Evolutionary conservation across 2,797 vertebrate species (phyloP), one percentile per base, ranked within the genome.

Genomic region (Kryptopterus vitreolus): DNA sequence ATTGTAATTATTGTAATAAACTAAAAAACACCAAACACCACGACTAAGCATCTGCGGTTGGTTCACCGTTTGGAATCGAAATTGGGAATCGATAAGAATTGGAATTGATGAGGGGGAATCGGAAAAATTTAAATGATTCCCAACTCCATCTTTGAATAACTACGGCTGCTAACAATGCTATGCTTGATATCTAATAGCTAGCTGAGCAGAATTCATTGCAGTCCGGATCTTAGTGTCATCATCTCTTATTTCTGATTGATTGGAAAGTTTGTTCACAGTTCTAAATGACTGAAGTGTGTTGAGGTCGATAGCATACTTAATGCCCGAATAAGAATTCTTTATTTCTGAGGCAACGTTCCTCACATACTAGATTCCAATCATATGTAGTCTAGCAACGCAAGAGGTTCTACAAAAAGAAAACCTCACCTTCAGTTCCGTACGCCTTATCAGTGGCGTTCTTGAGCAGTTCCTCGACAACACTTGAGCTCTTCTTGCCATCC

Each of bases 391-490:
- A 43, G 38, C 38, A 62, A 62, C n/a, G 15, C 0, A 33, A 61
- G 31, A 20, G 0, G 3, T 20, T 38, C 9, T 68, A n/a, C 22
- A 26, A 68, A 68, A 12, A 9, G 0, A 12, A 48, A 33, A 26
- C 33, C 69, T 72, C 84, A 98, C 98, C 95, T 88, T 90, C 88
- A 62, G 91, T 94, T 86, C 97, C 97, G 0, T 98, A 98, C 3
- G 97, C 97, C 79, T 93, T 98, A 84, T 98, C 95, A 0, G 90
- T 85, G 8, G 95, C 92, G 48, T 95, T 90, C 87, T 79, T 92
- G 29, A 98, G 95, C 74, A 99, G 90, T 79, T 95, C 94, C 79
- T 92, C 88, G 3, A 98, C 93, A 74, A 97, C 95, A 0, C 82
- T 87, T 0, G 87, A 84, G 0, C 81, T 87, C 72, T 77, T 87